phyloP scores from a whole-genome alignment of 2,888 invertebrate genomes.

The Megaustenia siamemsis region DNA sequence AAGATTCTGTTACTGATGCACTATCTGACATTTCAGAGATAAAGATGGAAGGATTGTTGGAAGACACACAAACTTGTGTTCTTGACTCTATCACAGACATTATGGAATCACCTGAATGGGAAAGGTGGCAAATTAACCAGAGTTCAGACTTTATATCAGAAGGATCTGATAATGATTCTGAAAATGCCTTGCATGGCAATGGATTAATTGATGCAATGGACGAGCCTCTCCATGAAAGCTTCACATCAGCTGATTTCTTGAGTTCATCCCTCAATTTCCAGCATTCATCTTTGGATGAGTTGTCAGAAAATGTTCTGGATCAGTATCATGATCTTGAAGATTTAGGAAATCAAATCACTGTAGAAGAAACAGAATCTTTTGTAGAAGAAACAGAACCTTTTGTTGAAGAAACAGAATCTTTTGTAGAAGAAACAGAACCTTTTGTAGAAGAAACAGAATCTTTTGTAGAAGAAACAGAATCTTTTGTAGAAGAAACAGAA shows the following conservation, averaged over 20 bases:
- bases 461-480: not conserved
- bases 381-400: constrained; percentile 13
- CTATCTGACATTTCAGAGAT: not conserved
- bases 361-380: not conserved
- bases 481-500: not conserved
- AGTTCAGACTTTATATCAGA: constrained; percentile 37
- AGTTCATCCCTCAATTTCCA: not conserved
- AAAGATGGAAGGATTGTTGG: not conserved
- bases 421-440: constrained; percentile 42
- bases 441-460: constrained; percentile 26
- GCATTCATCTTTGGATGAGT: not conserved
- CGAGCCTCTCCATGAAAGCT: constrained; percentile 14
- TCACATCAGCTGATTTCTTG: not conserved
- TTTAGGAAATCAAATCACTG: constrained; percentile 32
- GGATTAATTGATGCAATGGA: not conserved
- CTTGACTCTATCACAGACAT: not conserved
- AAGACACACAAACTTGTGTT: not conserved
- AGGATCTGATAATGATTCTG: constrained; percentile 10
- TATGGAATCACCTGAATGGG: constrained; percentile 25
- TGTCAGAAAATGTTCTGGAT: not conserved
- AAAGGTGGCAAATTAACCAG: constrained; percentile 16
- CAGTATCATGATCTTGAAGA: not conserved
- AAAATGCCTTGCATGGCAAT: not conserved
- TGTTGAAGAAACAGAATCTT: constrained; percentile 42
- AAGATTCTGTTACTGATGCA: not conserved